These are phyloP conservation scores for Cyrtonyx montezumae DNA, from an alignment of 2,113 vertebrate genomes.

Conservation along the genomic window DNA sequence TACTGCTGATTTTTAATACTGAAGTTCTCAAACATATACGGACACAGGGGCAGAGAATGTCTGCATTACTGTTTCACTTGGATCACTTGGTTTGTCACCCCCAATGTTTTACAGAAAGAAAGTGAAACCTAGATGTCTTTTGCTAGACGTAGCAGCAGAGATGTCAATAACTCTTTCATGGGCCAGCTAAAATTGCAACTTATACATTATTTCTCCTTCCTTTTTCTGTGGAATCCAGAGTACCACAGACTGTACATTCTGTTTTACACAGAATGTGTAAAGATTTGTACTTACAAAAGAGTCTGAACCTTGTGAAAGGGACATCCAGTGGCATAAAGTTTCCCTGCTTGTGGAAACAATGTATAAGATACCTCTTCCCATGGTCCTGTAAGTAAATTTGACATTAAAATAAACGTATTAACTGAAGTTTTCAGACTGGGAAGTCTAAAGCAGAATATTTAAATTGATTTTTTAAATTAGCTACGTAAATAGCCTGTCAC, in stretches of 20 bases:
- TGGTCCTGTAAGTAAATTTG: background rate
- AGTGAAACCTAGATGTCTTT: background rate
- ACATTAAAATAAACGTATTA: background rate
- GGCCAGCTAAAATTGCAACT: background rate
- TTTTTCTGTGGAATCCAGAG: background rate
- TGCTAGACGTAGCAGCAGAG: fast-evolving
- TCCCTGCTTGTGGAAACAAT: background rate
- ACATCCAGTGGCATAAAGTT: slow-evolving; percentile 37
- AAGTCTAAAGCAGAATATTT: background rate
- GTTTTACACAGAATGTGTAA: background rate
- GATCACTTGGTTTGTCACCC: background rate
- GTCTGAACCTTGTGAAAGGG: slow-evolving; percentile 25
- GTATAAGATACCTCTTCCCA: background rate
- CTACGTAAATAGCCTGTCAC: background rate
- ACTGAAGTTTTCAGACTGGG: background rate
- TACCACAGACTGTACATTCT: background rate
- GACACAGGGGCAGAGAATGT: background rate
- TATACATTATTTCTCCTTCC: background rate
- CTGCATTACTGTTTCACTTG: background rate
- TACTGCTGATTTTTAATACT: background rate
- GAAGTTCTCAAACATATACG: fast-evolving
- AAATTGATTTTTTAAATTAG: background rate
- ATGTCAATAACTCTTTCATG: background rate
- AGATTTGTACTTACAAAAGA: background rate
- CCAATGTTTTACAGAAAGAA: background rate